These are phyloP conservation scores for Nixonia krombeini DNA, from an alignment of 1,140 invertebrate species.

Conservation along the genomic window DNA sequence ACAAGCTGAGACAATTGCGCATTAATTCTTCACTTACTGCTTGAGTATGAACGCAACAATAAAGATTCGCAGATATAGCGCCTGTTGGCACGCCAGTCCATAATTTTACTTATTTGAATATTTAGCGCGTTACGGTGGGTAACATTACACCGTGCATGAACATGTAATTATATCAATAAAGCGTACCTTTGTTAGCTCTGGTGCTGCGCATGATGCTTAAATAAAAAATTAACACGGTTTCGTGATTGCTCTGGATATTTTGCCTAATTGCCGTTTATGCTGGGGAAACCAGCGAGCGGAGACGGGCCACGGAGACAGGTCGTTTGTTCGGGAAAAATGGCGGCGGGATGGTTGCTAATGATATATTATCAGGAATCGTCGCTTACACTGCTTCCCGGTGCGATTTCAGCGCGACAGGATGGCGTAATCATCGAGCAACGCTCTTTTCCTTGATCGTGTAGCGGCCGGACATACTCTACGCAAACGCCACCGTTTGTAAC, in stretches of 20 bases:
- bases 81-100: constrained; percentile 18
- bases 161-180: constrained; percentile 49
- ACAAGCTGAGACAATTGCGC: constrained; percentile 38
- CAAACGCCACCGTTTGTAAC: too few relatives aligned
- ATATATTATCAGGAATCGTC: constrained; percentile 34
- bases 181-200: constrained; percentile 28
- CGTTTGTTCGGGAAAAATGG: constrained; percentile 31
- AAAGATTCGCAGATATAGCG: constrained; percentile 46
- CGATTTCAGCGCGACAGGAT: constrained; percentile 23
- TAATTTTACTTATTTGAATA: constrained; percentile 58
- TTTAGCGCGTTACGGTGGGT: constrained; percentile 43
- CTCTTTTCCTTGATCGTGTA: too few relatives aligned
- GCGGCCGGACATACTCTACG: too few relatives aligned
- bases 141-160: constrained; percentile 22
- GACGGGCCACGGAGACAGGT: constrained; percentile 12
- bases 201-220: constrained; percentile 29
- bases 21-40: constrained; percentile 42
- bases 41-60: constrained; percentile 42
- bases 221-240: constrained; percentile 45
- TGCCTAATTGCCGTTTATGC: constrained; percentile 42
- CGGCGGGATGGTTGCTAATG: constrained; percentile 23
- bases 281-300: constrained; percentile 20
- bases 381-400: constrained; percentile 17
- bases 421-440: too few relatives aligned
- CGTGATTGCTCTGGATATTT: constrained; percentile 30